Base-by-base conservation (phyloP, 1,140 invertebrate species). In the Ruditapes philippinarum region DNA sequence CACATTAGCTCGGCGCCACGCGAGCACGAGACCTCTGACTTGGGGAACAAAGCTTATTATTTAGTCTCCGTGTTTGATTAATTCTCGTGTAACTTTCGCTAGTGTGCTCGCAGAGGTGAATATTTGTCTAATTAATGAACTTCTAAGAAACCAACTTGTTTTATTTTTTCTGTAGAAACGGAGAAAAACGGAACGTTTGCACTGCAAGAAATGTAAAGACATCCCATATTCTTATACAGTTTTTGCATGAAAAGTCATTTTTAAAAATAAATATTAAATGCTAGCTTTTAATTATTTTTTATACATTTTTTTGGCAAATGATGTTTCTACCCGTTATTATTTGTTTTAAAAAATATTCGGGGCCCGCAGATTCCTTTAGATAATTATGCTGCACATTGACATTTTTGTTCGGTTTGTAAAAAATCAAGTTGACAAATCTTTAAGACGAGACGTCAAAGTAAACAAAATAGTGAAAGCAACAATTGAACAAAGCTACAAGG, bases 11-110 rank as follows among this genome's bases (percentile, higher is more conserved):
- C 45, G 74, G 74, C 74, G 74, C 74, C 49, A 54, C 45, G 45
- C 33, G 74, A 78, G 33, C 74, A 31, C 45, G 33, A 40, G 45
- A 78, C 74, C 74, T 40, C 74, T 78, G 74, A 36, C 74, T 51
- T 54, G 5, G 42, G 33, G 74, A 78, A 78, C 74, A 78, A 78
- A 51, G 74, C 74, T 78, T 78, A 54, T 78, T 78, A 78, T 51
- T 78, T 22, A 36, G 33, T 70, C 65, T 70, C 28, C 65, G 65
- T 70, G 65, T 70, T 12, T 70, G 65, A 70, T 70, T 78, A 78
- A 51, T 78, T 31, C 74, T 28, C 45, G 42, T 31, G 74, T 14
- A 57, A 33, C 38, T 33, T 12, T 31, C 28, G 45, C 33, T 62
- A 14, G 17, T 49, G 74, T 78, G 74, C 42, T 3, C 11, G 54